Percentiles rank a stretch among this genome's conserved stretches.
These are phyloP conservation scores for Melipona bicolor DNA, from an alignment of 2,888 invertebrate genomes.

Conservation along the genomic window DNA sequence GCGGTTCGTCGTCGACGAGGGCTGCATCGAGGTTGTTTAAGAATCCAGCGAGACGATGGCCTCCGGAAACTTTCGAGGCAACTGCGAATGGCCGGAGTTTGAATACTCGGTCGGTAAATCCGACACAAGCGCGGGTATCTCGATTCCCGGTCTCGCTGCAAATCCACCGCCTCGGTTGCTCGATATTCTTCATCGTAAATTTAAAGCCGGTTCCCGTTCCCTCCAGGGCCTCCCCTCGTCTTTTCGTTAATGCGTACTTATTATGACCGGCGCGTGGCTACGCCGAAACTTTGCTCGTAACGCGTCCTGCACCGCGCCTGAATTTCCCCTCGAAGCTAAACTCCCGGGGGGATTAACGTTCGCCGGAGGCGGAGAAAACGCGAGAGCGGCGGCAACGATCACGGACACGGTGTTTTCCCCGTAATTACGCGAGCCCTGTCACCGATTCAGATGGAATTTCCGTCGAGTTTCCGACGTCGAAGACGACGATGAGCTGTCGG, in stretches of 20 bases:
- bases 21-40: constrained; percentile 4
- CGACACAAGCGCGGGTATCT: constrained; percentile 11
- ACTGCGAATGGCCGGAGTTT: constrained; percentile 6
- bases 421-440: constrained; percentile 6
- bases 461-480: not conserved
- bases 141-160: not conserved
- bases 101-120: constrained; percentile 9
- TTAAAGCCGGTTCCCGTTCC: not conserved
- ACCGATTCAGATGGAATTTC: not conserved
- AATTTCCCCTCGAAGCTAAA: constrained; percentile 20
- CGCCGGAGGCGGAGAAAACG: not conserved
- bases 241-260: constrained; percentile 37
- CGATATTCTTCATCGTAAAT: constrained; percentile 27
- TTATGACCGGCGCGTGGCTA: constrained; percentile 25
- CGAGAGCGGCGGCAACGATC: constrained; percentile 7
- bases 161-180: not conserved
- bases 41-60: not conserved
- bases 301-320: constrained; percentile 22
- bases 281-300: constrained; percentile 40
- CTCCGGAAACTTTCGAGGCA: constrained; percentile 5
- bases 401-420: constrained; percentile 14
- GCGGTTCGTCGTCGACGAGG: too few species aligned
- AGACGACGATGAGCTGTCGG: not conserved
- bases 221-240: not conserved
- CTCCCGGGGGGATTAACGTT: constrained; percentile 39